Base-by-base conservation (phyloP, 2,888 invertebrate genomes). In the Sinhomidia bicolor region DNA sequence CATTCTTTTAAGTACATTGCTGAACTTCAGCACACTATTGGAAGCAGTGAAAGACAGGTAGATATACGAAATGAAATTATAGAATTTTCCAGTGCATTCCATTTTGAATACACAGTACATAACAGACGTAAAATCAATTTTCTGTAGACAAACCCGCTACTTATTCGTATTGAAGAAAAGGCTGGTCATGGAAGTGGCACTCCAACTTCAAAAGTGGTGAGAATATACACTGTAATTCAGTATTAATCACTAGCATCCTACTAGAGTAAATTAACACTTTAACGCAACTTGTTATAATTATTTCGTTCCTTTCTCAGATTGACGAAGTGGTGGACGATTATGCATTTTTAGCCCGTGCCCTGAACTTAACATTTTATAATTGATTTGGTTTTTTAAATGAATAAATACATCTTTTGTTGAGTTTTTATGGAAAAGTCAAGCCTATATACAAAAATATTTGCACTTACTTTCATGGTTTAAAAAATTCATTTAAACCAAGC, bases 291-390 rank as follows among this genome's bases (percentile, higher is more conserved):
- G n/a, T n/a, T n/a, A n/a, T n/a, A n/a, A n/a, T n/a, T n/a, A n/a
- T 84, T 36, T 83, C 79, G 54, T 89, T 86, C 82, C 60, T 68
- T 95, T 93, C 95, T 93, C 95, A 98, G 96, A 99, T 99, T 93
- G 98, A 98, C 91, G 98, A 99, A 94, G 95, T 96, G 93, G 97
- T 97, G 0, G 99, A 99, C 93, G 97, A 98, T 92, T 95, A 98
- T 93, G 95, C 96, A 93, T 98, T 98, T 94, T 95, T 98, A 92
- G 95, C 95, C 76, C 95, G 96, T 93, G 95, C 96, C 54, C 94
- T 98, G 87, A 95, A 95, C n/a, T 94, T 97, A 81, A 94, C 95
- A 92, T 97, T 96, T 89, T 92, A 93, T 57, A 57, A 62, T 51
- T 60, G 79, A 76, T n/a, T 26, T 65, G 29, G 0, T 17, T 26